Conservation (phyloP, 2,797 vertebrate species). For the Ataeniobius toweri region DNA sequence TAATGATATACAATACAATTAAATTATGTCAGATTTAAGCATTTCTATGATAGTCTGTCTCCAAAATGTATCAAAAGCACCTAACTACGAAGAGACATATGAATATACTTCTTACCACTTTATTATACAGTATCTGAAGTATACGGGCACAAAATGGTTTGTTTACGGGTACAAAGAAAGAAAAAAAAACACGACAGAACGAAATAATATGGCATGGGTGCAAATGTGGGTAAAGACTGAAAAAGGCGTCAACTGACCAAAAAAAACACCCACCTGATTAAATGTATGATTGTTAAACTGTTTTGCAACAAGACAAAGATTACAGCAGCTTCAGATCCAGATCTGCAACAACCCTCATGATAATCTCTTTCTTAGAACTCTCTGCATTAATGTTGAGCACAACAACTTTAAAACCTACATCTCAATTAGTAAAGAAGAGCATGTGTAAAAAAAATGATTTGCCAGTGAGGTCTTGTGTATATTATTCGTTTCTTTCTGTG, state of each 20-base stretch:
- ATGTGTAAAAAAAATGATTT: background rate
- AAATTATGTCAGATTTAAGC: too few relatives aligned
- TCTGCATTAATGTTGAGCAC: slow-evolving; percentile 7
- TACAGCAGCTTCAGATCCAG: slow-evolving; percentile 64
- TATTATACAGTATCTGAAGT: background rate
- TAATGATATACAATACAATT: too few relatives aligned
- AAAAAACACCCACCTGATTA: background rate
- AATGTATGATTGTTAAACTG: background rate
- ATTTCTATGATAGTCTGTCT: too few relatives aligned
- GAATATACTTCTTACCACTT: too few relatives aligned
- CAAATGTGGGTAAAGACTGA: background rate
- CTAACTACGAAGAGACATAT: background rate
- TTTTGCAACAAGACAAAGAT: background rate
- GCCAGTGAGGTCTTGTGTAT: slow-evolving; percentile 51
- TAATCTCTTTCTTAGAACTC: slow-evolving; percentile 4
- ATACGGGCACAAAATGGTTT: background rate
- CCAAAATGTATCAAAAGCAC: background rate
- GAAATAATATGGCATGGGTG: background rate
- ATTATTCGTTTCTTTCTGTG: slow-evolving; percentile 30
- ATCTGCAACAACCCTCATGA: slow-evolving; percentile 67
- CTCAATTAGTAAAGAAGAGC: slow-evolving; percentile 16
- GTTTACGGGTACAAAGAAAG: background rate
- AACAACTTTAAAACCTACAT: slow-evolving; percentile 5
- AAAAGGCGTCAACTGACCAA: background rate
- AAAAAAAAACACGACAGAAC: background rate